Evolutionary conservation across 2,113 vertebrate species (phyloP).

Genomic region (Tupaia chinensis): DNA sequence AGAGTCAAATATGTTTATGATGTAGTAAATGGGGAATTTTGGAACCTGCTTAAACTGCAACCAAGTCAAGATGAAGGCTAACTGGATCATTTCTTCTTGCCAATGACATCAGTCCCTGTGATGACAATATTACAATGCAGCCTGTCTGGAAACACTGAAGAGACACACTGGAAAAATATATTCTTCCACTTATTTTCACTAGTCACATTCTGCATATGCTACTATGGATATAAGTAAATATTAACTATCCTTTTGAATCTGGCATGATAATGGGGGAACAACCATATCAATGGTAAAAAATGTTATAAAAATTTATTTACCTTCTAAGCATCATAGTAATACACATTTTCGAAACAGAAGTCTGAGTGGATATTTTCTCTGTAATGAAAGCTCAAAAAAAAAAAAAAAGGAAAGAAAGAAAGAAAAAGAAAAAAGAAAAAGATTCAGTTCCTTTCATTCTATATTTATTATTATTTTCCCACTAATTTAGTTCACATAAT

Average conservation of each 20-base stretch:
- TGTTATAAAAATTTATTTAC: neutral
- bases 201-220: neutral
- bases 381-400: neutral
- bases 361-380: neutral
- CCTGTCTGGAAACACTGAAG: neutral
- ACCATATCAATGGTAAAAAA: neutral
- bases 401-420: neutral
- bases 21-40: neutral
- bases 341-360: conserved; percentile 19
- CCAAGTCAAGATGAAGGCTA: neutral
- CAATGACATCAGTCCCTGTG: neutral
- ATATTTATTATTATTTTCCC: neutral
- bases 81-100: neutral
- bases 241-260: conserved; percentile 16
- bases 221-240: neutral
- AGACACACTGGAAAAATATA: neutral
- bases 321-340: neutral
- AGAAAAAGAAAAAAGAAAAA: neutral
- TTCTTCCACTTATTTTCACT: neutral
- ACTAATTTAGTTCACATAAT: neutral
- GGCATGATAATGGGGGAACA: neutral
- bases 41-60: neutral
- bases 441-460: neutral
- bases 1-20: neutral
- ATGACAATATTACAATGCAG: neutral